Percentiles rank a stretch among this genome's conserved stretches.
These are phyloP conservation scores for Ophion ellenae DNA, from an alignment of 2,888 invertebrate genomes.

Conservation along the genomic window DNA sequence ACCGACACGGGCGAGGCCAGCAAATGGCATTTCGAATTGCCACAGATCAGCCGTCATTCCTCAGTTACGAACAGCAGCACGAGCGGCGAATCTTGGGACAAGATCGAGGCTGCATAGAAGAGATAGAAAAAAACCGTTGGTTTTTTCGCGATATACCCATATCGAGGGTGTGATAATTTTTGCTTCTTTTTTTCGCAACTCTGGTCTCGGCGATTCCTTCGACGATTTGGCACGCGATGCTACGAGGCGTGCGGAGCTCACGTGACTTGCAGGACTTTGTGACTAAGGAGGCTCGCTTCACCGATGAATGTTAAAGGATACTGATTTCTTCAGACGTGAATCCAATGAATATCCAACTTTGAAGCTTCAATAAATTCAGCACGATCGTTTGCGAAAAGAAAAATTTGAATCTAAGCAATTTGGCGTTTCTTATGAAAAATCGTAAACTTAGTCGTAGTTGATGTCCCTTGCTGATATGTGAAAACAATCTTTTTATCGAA, in stretches of 20 bases:
- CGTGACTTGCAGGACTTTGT: not conserved
- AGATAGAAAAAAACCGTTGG: not conserved
- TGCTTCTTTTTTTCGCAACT: slow-evolving; percentile 19
- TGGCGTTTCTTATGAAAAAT: not conserved
- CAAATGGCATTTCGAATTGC: slow-evolving; percentile 86
- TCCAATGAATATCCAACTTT: not conserved
- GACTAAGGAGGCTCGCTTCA: not conserved
- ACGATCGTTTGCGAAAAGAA: not conserved
- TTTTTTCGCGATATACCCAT: slow-evolving; percentile 12
- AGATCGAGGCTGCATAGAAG: slow-evolving; percentile 37
- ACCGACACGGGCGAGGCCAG: slow-evolving; percentile 81
- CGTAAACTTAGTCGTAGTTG: not conserved
- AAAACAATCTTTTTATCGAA: no score
- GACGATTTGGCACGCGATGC: not conserved
- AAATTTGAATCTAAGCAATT: not conserved
- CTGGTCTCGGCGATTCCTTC: no score
- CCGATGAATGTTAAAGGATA: not conserved
- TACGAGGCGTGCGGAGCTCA: not conserved
- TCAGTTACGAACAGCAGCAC: slow-evolving; percentile 76
- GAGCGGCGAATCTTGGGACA: slow-evolving; percentile 68
- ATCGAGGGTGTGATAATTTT: slow-evolving; percentile 52
- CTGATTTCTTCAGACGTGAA: not conserved
- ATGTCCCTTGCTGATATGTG: no score
- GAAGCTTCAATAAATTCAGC: not conserved
- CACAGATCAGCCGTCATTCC: slow-evolving; percentile 79